phyloP scores from a whole-genome alignment of 2,113 vertebrate genomes.

The Micronycteris hirsuta region DNA sequence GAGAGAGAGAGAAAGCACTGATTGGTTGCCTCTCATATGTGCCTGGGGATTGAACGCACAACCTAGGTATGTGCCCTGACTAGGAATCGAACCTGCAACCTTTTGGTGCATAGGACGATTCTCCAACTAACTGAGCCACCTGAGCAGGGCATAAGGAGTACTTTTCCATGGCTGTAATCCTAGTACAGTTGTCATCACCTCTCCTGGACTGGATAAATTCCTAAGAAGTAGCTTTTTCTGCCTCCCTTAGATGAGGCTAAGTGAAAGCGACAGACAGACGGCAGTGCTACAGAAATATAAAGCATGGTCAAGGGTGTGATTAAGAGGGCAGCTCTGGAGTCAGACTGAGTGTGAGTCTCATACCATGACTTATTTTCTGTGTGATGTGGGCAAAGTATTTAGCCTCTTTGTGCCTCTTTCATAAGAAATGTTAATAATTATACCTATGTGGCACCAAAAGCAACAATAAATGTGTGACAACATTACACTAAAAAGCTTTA shows the following conservation, averaged over 20 bases:
- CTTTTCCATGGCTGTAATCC: not conserved
- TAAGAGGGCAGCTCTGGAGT: not conserved
- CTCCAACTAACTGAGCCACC: too few relatives aligned
- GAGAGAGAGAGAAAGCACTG: too few relatives aligned
- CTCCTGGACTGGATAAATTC: not conserved
- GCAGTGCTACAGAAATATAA: not conserved
- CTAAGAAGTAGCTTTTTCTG: not conserved
- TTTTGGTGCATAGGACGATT: too few relatives aligned
- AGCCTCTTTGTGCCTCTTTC: not conserved
- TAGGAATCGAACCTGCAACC: too few relatives aligned
- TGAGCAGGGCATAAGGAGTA: not conserved
- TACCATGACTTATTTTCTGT: not conserved
- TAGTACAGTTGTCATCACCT: not conserved
- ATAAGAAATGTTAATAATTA: not conserved
- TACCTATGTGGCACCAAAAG: not conserved
- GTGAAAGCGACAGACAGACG: not conserved
- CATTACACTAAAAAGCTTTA: not conserved
- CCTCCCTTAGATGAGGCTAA: not conserved
- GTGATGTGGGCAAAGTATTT: not conserved
- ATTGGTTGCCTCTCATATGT: too few relatives aligned
- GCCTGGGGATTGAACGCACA: too few relatives aligned
- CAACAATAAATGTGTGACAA: not conserved
- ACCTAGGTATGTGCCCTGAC: too few relatives aligned
- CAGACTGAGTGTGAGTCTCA: not conserved
- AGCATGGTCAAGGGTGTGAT: too few relatives aligned